Base-by-base conservation (phyloP, 2,888 invertebrate genomes). In the Scaptomyza cyrtandrae region DNA sequence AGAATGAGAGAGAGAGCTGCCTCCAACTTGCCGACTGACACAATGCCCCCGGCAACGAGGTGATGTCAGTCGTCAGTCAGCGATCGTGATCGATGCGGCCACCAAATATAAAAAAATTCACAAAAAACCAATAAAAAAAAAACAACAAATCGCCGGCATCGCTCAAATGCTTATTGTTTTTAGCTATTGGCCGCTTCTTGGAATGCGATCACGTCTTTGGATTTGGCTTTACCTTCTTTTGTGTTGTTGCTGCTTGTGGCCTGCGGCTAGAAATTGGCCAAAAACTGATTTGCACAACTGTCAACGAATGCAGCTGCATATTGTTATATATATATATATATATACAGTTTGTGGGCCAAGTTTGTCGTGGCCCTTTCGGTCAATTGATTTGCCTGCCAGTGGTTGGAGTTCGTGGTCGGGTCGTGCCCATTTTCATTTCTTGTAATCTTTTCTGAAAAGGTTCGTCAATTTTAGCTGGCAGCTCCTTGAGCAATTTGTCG, bases 71-170 rank as follows among this genome's bases (percentile, higher is more conserved):
- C 80, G 66, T 71, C 73, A 68, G 75, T 72, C 70, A 67, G 75
- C 67, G 54, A 88, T 83, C 87, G 88, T 82, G 82, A 82, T 82
- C 82, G 82, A 82, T 83, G 83, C 73, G 78, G 75, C 75, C 74
- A 73, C 75, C 69, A 75, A 78, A 74, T 45, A 31, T n/a, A 58
- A 52, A 48, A 24, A 49, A 37, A 4, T 1, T 0, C 10, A 10
- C 16, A 29, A 14, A 52, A 46, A 33, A 50, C 16, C 1, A 24
- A 27, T 13, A 13, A n/a, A 2, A 16, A 54, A 19, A 1, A 19
- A 55, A 46, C 58, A 41, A 62, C 29, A 71, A 71, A 45, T 53
- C 13, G 52, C 43, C 48, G 50, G 37, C 52, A 14, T 50, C 11
- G 39, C n/a, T 29, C 5, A 50, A 45, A 45, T 16, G 57, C 60